Evolutionary conservation across 2,888 invertebrate genomes (phyloP), one percentile per base, ranked within the genome.

Genomic region (Tyria jacobaeae): DNA sequence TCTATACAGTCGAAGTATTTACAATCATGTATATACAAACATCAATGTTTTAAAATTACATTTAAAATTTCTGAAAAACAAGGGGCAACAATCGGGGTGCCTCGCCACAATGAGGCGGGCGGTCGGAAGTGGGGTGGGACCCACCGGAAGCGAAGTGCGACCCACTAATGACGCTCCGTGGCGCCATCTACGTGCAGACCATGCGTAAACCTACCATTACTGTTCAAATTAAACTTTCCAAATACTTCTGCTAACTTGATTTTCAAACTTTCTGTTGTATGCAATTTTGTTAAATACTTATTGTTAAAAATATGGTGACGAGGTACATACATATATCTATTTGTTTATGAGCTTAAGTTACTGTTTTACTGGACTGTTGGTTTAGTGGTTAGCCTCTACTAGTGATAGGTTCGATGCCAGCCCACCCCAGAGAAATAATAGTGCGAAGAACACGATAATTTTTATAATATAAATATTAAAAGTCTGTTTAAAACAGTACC

Each of bases 111-210:
- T 73, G 63, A 63, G 62, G 68, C 37, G 60, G 70, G 71, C 58
- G 76, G 64, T 66, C 71, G 83, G 81, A 82, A 76, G 62, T 60
- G 52, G 70, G 66, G 73, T 66, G 70, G 74, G 64, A 68, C 56
- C 66, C 80, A 65, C 62, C 82, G 85, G 87, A 85, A 79, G 59
- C 80, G 85, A 84, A 79, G 81, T 81, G 82, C 81, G 82, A 79
- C 82, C 83, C 84, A 81, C 85, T 87, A 88, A 88, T 86, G 87
- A 86, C 83, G 84, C 75, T 76, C 79, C 71, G 76, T 79, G 81
- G 82, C 82, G 84, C 83, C 86, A 84, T 82, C 87, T 86, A 83
- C 75, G 73, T 71, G 78, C 71, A 71, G 70, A 68, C 66, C 68
- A 71, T 73, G 70, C 73, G 71, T 75, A 64, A 70, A 70, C 68